These are phyloP conservation scores for Alentia gelatinosa DNA, from an alignment of 2,888 invertebrate genomes.

Conservation along the genomic window DNA sequence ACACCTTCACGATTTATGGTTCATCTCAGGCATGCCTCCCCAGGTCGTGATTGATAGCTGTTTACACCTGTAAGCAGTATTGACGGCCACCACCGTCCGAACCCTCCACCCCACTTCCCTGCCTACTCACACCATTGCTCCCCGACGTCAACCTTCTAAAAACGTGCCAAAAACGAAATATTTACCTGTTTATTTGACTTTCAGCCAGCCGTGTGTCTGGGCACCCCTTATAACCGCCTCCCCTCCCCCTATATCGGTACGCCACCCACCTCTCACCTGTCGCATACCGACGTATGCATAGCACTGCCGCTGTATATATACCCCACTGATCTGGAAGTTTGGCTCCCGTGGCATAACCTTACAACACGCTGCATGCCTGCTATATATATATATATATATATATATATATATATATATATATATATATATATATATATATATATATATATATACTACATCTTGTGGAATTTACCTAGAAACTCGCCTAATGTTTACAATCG, in stretches of 20 bases:
- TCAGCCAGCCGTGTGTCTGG: background rate
- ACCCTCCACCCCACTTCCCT: too few relatives aligned
- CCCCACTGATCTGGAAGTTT: too few relatives aligned
- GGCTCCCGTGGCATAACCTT: too few relatives aligned
- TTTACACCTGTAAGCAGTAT: background rate
- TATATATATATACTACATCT: background rate
- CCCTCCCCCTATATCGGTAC: background rate
- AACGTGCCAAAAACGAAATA: background rate
- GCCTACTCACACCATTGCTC: too few relatives aligned
- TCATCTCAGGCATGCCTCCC: background rate
- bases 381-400: too few relatives aligned
- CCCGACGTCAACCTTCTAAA: background rate
- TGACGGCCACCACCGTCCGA: background rate
- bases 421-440: too few relatives aligned
- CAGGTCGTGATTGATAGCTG: background rate
- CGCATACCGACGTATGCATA: too few relatives aligned
- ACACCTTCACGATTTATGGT: slow-evolving; percentile 8
- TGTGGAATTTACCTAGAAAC: background rate
- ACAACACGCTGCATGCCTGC: too few relatives aligned
- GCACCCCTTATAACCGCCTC: background rate
- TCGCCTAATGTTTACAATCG: background rate
- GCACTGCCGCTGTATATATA: too few relatives aligned
- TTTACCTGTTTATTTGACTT: slow-evolving; percentile 22
- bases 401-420: too few relatives aligned
- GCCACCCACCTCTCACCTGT: background rate